Evolutionary conservation across 2,113 vertebrate genomes (phyloP).

Genomic region (Corvus moneduloides): DNA sequence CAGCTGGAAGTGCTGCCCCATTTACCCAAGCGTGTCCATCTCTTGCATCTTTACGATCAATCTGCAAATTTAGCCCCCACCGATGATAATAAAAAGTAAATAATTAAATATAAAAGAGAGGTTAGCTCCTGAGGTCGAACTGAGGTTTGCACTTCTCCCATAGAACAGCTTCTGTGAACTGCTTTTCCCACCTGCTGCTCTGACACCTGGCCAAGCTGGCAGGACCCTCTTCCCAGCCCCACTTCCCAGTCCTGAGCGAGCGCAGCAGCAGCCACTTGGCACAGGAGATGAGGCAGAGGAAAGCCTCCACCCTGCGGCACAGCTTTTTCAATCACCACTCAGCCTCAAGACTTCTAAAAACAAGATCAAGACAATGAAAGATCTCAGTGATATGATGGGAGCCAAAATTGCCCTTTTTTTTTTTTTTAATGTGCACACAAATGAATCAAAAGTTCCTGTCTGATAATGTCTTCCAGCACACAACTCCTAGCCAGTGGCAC

Average conservation of each 20-base stretch:
- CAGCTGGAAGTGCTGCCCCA: neutral
- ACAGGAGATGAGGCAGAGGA: neutral
- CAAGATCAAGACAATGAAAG: constrained; percentile 43
- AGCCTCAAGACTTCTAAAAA: constrained; percentile 23
- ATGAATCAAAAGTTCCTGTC: constrained; percentile 46
- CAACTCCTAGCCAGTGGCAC: constrained; percentile 12
- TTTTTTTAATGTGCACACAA: neutral
- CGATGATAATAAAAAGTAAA: neutral
- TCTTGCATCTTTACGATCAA: neutral
- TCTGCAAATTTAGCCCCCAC: neutral
- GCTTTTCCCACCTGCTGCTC: neutral
- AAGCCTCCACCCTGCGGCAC: constrained; percentile 29
- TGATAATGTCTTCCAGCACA: constrained; percentile 23
- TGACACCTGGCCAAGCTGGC: neutral
- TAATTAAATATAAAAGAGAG: neutral
- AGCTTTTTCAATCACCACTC: constrained; percentile 36
- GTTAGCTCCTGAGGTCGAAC: neutral
- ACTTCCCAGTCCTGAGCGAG: neutral
- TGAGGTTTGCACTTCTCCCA: neutral
- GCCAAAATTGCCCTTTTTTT: neutral
- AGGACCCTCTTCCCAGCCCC: neutral
- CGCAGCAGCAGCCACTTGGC: neutral
- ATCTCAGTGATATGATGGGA: constrained; percentile 29
- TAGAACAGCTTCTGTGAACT: rapidly evolving
- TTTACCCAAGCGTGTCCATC: neutral